phyloP scores from a whole-genome alignment of 1,140 invertebrate genomes.

The Heliconius nattereri region DNA sequence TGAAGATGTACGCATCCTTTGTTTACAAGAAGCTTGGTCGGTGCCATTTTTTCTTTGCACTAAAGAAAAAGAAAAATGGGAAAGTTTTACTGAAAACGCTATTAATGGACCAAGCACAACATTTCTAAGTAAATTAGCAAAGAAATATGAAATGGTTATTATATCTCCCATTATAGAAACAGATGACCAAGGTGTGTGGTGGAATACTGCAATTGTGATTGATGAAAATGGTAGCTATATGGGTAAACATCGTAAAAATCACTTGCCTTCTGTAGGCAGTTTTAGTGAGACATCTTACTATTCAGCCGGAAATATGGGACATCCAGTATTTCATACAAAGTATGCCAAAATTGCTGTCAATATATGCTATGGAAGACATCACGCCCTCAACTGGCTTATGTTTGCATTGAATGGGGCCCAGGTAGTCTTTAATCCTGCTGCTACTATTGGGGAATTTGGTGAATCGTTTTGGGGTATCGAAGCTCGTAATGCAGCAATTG shows the following conservation, averaged over 20 bases:
- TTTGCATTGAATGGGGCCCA: conserved; percentile 98
- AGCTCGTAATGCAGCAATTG: conserved; percentile 97
- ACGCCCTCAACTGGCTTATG: conserved; percentile 98
- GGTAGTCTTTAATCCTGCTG: conserved; percentile 99
- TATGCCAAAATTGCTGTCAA: conserved; percentile 96
- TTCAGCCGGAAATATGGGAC: conserved; percentile 95
- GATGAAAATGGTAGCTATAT: conserved; percentile 91
- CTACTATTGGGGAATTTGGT: conserved; percentile 91
- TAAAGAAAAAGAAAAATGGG: conserved; percentile 96
- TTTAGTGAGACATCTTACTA: conserved; percentile 99
- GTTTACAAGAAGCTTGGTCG: conserved; percentile 99
- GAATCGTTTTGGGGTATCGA: conserved; percentile 98
- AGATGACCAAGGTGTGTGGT: conserved; percentile 92
- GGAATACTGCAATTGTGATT: conserved; percentile 98
- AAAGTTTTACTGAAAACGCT: conserved; percentile 97
- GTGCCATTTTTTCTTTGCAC: conserved; percentile 99
- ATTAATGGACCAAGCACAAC: conserved; percentile 91
- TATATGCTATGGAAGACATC: conserved; percentile 98
- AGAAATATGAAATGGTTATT: conserved; percentile 95
- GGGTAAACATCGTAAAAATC: conserved; percentile 98
- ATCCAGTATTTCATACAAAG: conserved; percentile 94
- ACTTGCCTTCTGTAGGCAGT: conserved; percentile 97
- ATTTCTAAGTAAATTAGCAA: conserved; percentile 90
- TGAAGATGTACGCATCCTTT: conserved; percentile 94
- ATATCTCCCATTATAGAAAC: conserved; percentile 97